A percentile compares a stretch with the other conserved stretches of the same genome.
These are phyloP conservation scores for Drosophila murphyi DNA, from an alignment of 1,140 invertebrate species.

Conservation along the genomic window DNA sequence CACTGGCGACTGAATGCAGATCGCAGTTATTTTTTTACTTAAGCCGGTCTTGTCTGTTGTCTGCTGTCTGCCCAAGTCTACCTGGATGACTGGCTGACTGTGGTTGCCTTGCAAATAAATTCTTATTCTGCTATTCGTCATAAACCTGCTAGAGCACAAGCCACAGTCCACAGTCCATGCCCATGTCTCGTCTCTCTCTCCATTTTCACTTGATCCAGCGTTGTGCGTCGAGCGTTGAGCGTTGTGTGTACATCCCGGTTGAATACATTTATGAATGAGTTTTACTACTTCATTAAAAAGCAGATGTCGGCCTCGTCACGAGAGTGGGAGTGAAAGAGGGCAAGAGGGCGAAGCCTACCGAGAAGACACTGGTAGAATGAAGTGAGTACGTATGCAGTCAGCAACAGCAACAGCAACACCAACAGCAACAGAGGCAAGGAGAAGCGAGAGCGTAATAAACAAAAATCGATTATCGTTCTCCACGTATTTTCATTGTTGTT, in stretches of 20 bases:
- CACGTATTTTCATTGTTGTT: conserved; percentile 81
- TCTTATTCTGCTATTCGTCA: conserved; percentile 77
- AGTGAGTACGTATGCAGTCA: conserved; percentile 57
- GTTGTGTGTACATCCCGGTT: conserved; percentile 65
- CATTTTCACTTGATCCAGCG: conserved; percentile 54
- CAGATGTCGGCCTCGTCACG: conserved; percentile 49
- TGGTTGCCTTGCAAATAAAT: conserved; percentile 22
- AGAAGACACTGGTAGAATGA: conserved; percentile 19
- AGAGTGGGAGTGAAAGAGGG: conserved; percentile 47
- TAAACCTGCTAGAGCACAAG: conserved; percentile 59
- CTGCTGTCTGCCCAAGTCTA: conserved; percentile 28
- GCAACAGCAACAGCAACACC: not conserved
- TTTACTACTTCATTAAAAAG: conserved; percentile 84
- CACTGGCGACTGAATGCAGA: conserved; percentile 32
- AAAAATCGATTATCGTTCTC: conserved; percentile 84
- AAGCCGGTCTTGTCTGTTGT: conserved; percentile 12
- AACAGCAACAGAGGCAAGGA: conserved; percentile 10
- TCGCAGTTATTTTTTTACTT: conserved; percentile 32
- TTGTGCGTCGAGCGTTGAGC: conserved; percentile 47
- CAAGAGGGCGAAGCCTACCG: conserved; percentile 8
- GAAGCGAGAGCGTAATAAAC: conserved; percentile 78
- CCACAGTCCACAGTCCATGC: conserved; percentile 11
- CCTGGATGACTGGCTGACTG: conserved; percentile 35
- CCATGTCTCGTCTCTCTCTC: conserved; percentile 9
- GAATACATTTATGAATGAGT: conserved; percentile 84